Evolutionary conservation across 2,888 invertebrate genomes (phyloP).

Genomic region (Melanostoma scalare): DNA sequence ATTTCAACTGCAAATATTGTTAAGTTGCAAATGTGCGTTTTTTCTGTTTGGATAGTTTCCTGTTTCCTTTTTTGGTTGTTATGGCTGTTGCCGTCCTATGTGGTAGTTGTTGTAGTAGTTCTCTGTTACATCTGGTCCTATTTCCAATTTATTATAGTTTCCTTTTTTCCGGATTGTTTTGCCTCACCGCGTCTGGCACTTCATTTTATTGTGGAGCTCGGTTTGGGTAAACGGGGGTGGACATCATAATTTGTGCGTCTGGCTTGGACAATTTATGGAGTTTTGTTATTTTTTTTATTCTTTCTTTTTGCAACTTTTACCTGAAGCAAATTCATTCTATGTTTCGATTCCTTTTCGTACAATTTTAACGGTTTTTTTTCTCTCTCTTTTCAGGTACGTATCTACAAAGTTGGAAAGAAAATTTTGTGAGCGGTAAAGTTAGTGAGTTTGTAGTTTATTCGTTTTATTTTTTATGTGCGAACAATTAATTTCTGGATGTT

Average conservation of each 20-base stretch:
- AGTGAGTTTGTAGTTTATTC: neutral
- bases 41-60: slow-evolving; percentile 40
- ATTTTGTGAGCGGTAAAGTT: neutral
- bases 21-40: slow-evolving; percentile 39
- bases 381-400: slow-evolving; percentile 4
- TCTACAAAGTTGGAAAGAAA: neutral
- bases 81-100: slow-evolving; percentile 27
- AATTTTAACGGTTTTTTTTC: slow-evolving; percentile 20
- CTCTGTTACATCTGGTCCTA: slow-evolving; percentile 61
- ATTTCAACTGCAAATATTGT: slow-evolving; percentile 50
- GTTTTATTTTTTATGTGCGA: too few relatives aligned
- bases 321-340: slow-evolving; percentile 36
- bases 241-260: slow-evolving; percentile 75
- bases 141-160: slow-evolving; percentile 57
- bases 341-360: slow-evolving; percentile 17
- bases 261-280: slow-evolving; percentile 74
- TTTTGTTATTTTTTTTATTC: slow-evolving; percentile 32
- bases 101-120: slow-evolving; percentile 15
- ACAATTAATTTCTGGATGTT: too few relatives aligned
- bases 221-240: slow-evolving; percentile 50
- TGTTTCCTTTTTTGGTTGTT: slow-evolving; percentile 41
- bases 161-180: slow-evolving; percentile 30
- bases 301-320: slow-evolving; percentile 30
- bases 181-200: slow-evolving; percentile 32
- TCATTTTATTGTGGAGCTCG: slow-evolving; percentile 61